Percentiles rank a stretch among this genome's conserved stretches.
Evolutionary conservation across 2,113 vertebrate species (phyloP).

Genomic region (Pelobates fuscus): DNA sequence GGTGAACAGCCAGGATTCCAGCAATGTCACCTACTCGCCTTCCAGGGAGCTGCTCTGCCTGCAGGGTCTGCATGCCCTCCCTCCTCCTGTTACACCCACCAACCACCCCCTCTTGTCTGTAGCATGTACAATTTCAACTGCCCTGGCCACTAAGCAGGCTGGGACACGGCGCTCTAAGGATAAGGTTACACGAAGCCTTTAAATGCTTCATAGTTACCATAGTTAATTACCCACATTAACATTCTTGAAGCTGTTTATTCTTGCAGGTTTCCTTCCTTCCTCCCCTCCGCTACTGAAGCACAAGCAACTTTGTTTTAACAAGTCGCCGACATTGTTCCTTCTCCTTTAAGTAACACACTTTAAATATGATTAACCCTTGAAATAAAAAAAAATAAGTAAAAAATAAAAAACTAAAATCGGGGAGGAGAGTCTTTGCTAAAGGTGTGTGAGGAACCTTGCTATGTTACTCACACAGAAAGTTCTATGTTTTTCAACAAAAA

Average conservation of each 20-base stretch:
- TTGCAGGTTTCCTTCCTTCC: slow-evolving; percentile 76
- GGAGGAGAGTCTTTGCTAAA: too few relatives aligned
- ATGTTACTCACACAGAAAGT: too few relatives aligned
- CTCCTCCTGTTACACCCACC: slow-evolving; percentile 3
- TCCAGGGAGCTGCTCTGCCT: not conserved
- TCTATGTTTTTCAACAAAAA: too few relatives aligned
- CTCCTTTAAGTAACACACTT: slow-evolving; percentile 23
- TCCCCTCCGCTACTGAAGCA: slow-evolving; percentile 64
- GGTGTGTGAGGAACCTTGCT: too few relatives aligned
- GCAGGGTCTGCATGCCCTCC: slow-evolving; percentile 42
- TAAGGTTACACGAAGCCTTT: slow-evolving; percentile 79
- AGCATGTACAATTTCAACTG: slow-evolving; percentile 53
- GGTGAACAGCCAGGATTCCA: slow-evolving; percentile 13
- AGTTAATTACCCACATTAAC: slow-evolving; percentile 87
- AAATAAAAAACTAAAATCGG: not conserved
- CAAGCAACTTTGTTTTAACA: slow-evolving; percentile 79
- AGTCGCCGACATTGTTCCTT: slow-evolving; percentile 54
- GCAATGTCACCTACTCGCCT: slow-evolving; percentile 31
- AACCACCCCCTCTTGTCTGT: not conserved
- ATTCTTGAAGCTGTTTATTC: slow-evolving; percentile 85
- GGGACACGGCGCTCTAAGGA: slow-evolving; percentile 73
- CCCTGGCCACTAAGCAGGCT: slow-evolving; percentile 74
- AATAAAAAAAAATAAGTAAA: not conserved
- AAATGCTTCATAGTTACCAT: slow-evolving; percentile 78
- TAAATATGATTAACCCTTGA: slow-evolving; percentile 19